phyloP scores from a whole-genome alignment of 37 sponge, comb jelly and placozoan genomes.

The Chondrosia reniformis region DNA sequence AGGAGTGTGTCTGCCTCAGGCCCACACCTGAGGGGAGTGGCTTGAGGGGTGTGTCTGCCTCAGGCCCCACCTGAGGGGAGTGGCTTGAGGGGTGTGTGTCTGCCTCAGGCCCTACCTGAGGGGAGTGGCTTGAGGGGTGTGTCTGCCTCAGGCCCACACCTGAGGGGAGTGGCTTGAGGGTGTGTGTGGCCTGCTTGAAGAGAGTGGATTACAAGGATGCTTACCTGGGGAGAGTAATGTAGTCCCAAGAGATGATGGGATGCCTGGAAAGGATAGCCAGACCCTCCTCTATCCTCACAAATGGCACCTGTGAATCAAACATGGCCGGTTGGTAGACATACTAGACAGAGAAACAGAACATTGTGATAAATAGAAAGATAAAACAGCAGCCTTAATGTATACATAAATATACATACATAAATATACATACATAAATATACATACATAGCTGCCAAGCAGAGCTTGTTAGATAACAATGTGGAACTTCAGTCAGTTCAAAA shows the following conservation, averaged over 20 bases:
- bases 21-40: too few relatives aligned
- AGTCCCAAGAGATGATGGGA: constrained; percentile 58
- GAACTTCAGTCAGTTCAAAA: neutral
- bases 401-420: neutral
- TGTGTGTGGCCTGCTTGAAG: too few relatives aligned
- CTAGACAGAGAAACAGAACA: constrained; percentile 15
- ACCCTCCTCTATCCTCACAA: constrained; percentile 66
- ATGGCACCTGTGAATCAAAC: constrained; percentile 12
- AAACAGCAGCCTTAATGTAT: neutral
- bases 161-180: too few relatives aligned
- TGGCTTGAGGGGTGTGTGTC: too few relatives aligned
- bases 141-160: too few relatives aligned
- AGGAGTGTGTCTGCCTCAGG: too few relatives aligned
- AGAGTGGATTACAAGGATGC: too few relatives aligned
- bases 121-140: too few relatives aligned
- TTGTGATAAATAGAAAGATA: neutral
- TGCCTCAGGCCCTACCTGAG: too few relatives aligned
- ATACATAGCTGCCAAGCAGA: neutral
- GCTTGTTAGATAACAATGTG: neutral
- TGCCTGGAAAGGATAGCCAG: constrained; percentile 64
- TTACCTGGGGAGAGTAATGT: constrained; percentile 59
- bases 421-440: neutral
- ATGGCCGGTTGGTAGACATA: constrained; percentile 85
- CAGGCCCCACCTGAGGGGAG: too few relatives aligned
- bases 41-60: too few relatives aligned